Base-by-base conservation (phyloP, 2,113 vertebrate species). In the Saguinus midas region DNA sequence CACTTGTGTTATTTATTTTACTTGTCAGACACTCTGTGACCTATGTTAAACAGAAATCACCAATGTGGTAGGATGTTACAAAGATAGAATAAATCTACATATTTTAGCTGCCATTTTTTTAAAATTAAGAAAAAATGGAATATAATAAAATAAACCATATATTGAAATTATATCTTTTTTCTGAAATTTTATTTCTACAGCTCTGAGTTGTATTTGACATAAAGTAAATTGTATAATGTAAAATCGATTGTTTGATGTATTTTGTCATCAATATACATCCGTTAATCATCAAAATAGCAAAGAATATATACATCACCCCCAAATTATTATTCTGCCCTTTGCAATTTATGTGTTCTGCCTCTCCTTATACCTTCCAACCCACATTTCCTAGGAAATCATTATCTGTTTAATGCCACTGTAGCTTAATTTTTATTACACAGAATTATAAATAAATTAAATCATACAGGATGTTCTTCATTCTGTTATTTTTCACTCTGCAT, bases 1-100 rank as follows among this genome's bases (percentile, higher is more conserved):
- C 21, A 72, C 78, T 82, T 96, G 85, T 92, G 90, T 96, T 88
- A 96, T 94, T 94, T 95, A 95, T 96, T 97, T 96, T 95, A 96
- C 88, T 96, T 94, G 93, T 87, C 91, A 96, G 86, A 86, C 13
- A 83, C 37, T 76, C 52, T 93, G 58, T 95, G 92, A 97, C 91
- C 90, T 95, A 97, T 93, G 94, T 61, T 93, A 96, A 95, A 57
- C 70, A 97, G 45, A 97, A 96, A 93, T 88, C 92, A 91, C 23
- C 50, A 87, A 75, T 32, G 1, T 94, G 27, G 27, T 90, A 23
- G 32, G 57, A 87, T 35, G 55, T 95, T 94, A 87, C 32, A 96
- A 96, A 91, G 55, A 88, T 21, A 94, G 85, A 97, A 97, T 97
- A 89, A 95, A 86, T 97, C 45, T 95, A 70, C 85, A 97, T 96